These are phyloP conservation scores for Podabrus alpinus DNA, from an alignment of 2,888 invertebrate genomes.

Conservation along the genomic window DNA sequence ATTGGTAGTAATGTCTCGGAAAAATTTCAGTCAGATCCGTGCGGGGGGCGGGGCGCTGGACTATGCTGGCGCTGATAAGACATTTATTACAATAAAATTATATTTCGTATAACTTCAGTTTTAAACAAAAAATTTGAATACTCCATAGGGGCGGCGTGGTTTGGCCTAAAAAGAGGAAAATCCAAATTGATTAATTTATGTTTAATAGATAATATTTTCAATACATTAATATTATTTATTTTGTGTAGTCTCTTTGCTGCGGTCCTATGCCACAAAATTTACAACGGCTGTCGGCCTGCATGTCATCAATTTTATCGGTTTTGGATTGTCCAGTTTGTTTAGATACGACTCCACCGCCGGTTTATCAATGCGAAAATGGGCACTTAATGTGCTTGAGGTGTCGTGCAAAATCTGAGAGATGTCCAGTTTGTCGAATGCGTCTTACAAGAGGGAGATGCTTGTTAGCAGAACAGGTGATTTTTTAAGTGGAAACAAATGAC, in stretches of 20 bases:
- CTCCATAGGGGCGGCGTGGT: no score
- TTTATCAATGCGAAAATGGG: slow-evolving; percentile 68
- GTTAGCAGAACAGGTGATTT: slow-evolving; percentile 58
- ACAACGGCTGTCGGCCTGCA: slow-evolving; percentile 58
- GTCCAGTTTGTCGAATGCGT: slow-evolving; percentile 66
- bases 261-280: slow-evolving; percentile 62
- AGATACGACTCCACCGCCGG: slow-evolving; percentile 65
- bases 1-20: no score
- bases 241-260: slow-evolving; percentile 56
- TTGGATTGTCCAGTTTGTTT: slow-evolving; percentile 70
- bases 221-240: slow-evolving; percentile 2
- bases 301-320: slow-evolving; percentile 58
- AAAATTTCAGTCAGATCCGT: no score
- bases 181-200: not conserved
- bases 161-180: no score
- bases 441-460: slow-evolving; percentile 59
- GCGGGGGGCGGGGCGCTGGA: no score
- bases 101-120: no score
- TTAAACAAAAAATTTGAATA: no score
- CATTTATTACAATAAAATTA: no score
- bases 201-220: not conserved
- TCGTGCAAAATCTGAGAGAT: slow-evolving; percentile 62
- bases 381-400: slow-evolving; percentile 67
- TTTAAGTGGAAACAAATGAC: not conserved
- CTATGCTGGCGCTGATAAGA: no score